These are phyloP conservation scores for Hirudinaria manillensis DNA, from an alignment of 2,888 invertebrate genomes.

Conservation along the genomic window DNA sequence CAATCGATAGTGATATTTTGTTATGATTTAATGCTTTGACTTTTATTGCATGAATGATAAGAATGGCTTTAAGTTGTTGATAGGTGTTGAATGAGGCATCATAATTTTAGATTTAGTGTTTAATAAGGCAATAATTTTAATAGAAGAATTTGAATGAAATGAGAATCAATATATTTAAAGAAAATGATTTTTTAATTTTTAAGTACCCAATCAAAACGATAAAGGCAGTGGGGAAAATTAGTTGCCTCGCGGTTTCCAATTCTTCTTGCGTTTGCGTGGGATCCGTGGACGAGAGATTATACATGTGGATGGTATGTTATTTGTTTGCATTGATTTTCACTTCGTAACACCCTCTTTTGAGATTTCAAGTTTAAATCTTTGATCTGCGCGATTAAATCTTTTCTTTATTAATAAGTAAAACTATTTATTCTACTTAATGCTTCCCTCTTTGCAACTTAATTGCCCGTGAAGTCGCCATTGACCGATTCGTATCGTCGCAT, in stretches of 20 bases:
- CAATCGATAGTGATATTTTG: no score
- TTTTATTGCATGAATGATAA: no score
- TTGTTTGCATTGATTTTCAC: neutral
- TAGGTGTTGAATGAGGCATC: no score
- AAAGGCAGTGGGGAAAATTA: neutral
- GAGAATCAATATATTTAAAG: no score
- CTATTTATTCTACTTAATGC: neutral
- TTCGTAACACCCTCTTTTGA: neutral
- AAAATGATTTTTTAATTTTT: no score
- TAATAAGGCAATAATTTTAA: no score
- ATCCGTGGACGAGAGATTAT: constrained; percentile 2
- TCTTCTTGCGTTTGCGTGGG: neutral
- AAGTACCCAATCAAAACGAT: constrained; percentile 6
- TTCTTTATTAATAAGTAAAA: neutral
- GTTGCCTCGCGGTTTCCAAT: neutral
- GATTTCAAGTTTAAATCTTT: neutral
- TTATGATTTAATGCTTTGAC: no score
- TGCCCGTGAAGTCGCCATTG: neutral
- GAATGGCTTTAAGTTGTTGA: no score
- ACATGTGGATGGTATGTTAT: constrained; percentile 5
- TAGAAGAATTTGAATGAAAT: no score
- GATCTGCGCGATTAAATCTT: neutral
- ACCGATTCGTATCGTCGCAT: neutral
- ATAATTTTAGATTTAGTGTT: no score
- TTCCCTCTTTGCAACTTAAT: no score